Base-by-base conservation (phyloP, 2,797 vertebrate species). In the Masticophis lateralis region DNA sequence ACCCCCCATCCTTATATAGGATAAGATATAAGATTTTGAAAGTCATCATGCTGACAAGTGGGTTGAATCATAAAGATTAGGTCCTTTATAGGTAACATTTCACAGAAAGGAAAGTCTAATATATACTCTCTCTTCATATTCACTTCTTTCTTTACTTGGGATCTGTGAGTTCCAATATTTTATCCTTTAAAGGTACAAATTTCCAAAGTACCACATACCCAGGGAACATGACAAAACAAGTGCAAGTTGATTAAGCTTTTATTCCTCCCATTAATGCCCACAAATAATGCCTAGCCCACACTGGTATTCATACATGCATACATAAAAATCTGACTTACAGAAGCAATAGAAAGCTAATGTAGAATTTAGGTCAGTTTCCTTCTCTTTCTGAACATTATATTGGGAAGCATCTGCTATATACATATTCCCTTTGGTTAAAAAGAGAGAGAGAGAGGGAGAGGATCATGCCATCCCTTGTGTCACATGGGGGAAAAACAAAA, bases 1-100 rank as follows among this genome's bases (percentile, higher is more conserved):
- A 37, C 37, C 27, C 16, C 28, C 90, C 0, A 74, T 20, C 5
- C 57, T 57, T 57, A 57, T 57, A 57, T 57, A 91, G n/a, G 22
- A 25, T 10, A 9, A 0, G 0, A 37, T 86, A 22, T 1, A n/a
- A 89, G n/a, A 47, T 28, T 66, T 57, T 86, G 32, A 57, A n/a
- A 28, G 47, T 37, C 32, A 47, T 86, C 12, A 59, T 83, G 10
- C 2, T 25, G 43, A 43, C 14, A 20, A 90, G 25, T 55, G 32
- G 28, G 12, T 56, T 16, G 20, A 90, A 27, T 63, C 11, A 28
- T 87, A 53, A 66, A 53, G 16, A 87, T 51, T 83, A 22, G 43
- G 43, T 66, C 43, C 10, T n/a, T 20, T 20, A 61, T 59, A n/a
- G 13, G 37, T 7, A 87, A 12, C 61, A 91, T 91, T 59, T 88